Evolutionary conservation across 2,888 invertebrate species (phyloP).

Genomic region (Pyrrhia umbra): DNA sequence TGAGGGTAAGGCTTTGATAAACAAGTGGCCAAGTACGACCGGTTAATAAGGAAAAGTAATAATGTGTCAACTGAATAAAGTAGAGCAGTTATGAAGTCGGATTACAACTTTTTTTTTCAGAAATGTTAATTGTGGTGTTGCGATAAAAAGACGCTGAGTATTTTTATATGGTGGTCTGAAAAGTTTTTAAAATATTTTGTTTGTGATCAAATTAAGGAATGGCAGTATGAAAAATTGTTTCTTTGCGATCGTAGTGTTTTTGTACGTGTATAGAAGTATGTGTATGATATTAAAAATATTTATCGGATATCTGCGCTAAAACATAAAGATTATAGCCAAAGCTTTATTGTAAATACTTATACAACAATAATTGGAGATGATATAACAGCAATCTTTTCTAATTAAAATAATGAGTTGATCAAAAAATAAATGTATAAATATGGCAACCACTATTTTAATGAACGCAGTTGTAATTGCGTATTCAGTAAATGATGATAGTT

Average conservation of each 20-base stretch:
- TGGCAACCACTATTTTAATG: slow-evolving; percentile 8
- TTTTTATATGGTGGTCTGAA: no score
- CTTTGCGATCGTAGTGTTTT: background rate
- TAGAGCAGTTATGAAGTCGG: background rate
- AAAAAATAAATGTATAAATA: slow-evolving; percentile 10
- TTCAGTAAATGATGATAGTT: slow-evolving; percentile 20
- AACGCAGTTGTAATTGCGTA: slow-evolving; percentile 3
- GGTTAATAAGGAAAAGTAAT: slow-evolving; percentile 15
- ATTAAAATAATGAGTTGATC: slow-evolving; percentile 3
- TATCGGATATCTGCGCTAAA: background rate
- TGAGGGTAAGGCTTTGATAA: slow-evolving; percentile 2
- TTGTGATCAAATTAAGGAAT: no score
- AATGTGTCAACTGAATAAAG: background rate
- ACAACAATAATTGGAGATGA: background rate
- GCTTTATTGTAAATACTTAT: background rate
- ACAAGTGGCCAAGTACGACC: background rate
- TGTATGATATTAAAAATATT: background rate
- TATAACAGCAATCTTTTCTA: background rate
- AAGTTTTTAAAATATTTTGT: no score
- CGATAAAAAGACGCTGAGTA: no score
- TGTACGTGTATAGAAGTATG: background rate
- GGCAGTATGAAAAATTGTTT: no score
- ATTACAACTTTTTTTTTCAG: background rate
- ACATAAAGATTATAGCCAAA: background rate
- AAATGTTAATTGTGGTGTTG: no score